Percentiles rank a stretch among this genome's conserved stretches.
Conservation (phyloP, 2,888 invertebrate genomes). For the Nomada ruficornis region DNA sequence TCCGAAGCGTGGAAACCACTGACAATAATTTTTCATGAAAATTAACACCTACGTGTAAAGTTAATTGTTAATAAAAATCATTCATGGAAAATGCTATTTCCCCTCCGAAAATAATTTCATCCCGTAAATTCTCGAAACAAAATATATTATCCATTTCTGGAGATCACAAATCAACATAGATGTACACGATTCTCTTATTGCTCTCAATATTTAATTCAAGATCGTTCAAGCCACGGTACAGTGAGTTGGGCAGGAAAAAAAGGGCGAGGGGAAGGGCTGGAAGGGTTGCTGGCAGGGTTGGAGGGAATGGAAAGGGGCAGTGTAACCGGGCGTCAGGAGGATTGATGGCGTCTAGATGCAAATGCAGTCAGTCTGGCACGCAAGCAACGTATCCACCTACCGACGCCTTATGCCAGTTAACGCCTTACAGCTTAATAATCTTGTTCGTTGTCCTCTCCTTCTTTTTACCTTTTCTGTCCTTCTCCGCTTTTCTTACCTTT, state of each 20-base stretch:
- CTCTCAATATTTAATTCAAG: constrained; percentile 81
- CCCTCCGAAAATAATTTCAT: not conserved
- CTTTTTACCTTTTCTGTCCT: constrained; percentile 30
- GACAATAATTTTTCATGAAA: too few relatives aligned
- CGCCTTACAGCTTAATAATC: constrained; percentile 84
- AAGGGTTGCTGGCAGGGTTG: constrained; percentile 51
- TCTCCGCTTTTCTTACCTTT: constrained; percentile 42
- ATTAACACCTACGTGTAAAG: too few relatives aligned
- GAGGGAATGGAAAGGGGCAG: constrained; percentile 52
- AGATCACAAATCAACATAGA: too few relatives aligned
- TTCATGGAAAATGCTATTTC: too few relatives aligned
- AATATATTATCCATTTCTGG: too few relatives aligned
- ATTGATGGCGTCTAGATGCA: constrained; percentile 85
- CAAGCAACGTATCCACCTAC: constrained; percentile 83
- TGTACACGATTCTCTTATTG: constrained; percentile 66
- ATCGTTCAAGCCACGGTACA: constrained; percentile 65
- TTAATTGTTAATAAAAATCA: too few relatives aligned
- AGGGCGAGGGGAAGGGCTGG: constrained; percentile 48
- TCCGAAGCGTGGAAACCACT: too few relatives aligned
- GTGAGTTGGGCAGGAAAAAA: constrained; percentile 36
- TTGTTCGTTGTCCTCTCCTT: constrained; percentile 74
- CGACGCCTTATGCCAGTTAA: constrained; percentile 84
- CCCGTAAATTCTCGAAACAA: not conserved
- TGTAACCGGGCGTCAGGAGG: constrained; percentile 83
- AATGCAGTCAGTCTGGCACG: constrained; percentile 83